Evolutionary conservation across 2,888 invertebrate species (phyloP), one percentile per base, ranked within the genome.

Genomic region (Nowickia ferox): DNA sequence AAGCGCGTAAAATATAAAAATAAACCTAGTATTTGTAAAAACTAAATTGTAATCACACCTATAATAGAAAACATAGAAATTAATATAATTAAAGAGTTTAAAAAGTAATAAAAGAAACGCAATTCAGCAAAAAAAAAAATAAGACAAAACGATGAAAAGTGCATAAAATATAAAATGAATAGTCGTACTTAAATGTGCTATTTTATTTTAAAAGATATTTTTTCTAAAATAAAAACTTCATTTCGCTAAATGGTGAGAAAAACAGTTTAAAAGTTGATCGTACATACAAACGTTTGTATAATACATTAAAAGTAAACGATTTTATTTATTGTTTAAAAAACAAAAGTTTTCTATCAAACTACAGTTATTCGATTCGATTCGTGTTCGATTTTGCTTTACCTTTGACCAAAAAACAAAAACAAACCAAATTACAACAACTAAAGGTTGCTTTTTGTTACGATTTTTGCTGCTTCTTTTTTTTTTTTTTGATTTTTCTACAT

Each of bases 1-100:
- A 80, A 86, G 86, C 86, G 86, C 86, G 83, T 86, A 19, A 76
- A 65, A 48, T 22, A 66, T 9, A 68, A 69, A 44, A 9, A 44
- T 13, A 40, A 71, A n/a, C 65, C 22, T 38, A 15, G 11, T 42
- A 42, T n/a, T 22, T 9, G 57, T 61, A 59, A 9, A 61, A 40
- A 42, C 9, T 17, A 17, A 30, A 61, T 42, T 17, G 40, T 61
- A 38, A 38, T 3, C 38, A 46, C 30, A 30, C 30, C 6, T 10
- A 30, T 22, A 19, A n/a, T 57, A 30, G 10, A 71, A 57, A 57
- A 40, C 1, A 68, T n/a, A 61, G 42, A 71, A 48, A 9, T 48
- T 53, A 40, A 66, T 13, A 38, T 69, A 69, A 69, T 13, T 3
- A 63, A 57, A 38, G 19, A 19, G 11, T 51, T 51, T 51, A 19